Conservation (phyloP, 1,140 invertebrate species). For the Heliconius hermathena region DNA sequence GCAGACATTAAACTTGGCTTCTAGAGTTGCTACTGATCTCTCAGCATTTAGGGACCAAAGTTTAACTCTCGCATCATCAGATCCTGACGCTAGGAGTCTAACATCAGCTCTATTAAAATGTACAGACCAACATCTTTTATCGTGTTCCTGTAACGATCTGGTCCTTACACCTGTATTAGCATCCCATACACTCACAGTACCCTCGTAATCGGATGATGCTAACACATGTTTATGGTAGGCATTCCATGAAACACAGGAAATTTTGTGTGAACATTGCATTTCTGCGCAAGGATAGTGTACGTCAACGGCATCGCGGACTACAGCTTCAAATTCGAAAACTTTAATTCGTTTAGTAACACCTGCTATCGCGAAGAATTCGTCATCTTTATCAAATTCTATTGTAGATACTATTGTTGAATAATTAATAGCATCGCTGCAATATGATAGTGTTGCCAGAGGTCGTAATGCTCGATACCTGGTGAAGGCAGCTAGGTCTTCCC, state of each 20-base stretch:
- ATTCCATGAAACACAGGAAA: conserved; percentile 97
- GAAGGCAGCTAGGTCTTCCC: conserved; percentile 91
- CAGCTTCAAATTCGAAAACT: conserved; percentile 94
- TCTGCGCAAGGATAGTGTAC: conserved; percentile 96
- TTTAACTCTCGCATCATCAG: conserved; percentile 97
- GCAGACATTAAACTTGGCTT: conserved; percentile 88
- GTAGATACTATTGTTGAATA: conserved; percentile 97
- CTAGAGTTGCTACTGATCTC: conserved; percentile 88
- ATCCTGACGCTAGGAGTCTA: conserved; percentile 94
- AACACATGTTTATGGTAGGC: conserved; percentile 94
- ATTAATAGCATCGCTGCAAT: conserved; percentile 93
- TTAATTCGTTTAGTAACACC: conserved; percentile 98
- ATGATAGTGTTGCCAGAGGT: conserved; percentile 93
- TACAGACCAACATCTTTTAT: conserved; percentile 98
- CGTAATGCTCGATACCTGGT: conserved; percentile 81
- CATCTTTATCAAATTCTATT: conserved; percentile 98
- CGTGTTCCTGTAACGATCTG: conserved; percentile 93
- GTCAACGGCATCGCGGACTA: conserved; percentile 92
- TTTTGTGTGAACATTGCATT: conserved; percentile 97
- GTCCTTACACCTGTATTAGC: conserved; percentile 89
- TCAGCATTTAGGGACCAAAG: conserved; percentile 95
- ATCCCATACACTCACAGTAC: conserved; percentile 97
- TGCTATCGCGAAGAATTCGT: conserved; percentile 97
- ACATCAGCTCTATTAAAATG: conserved; percentile 97
- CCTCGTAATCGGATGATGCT: conserved; percentile 98